Conservation (phyloP, 2,797 vertebrate genomes). For the Lepidocolaptes lacrymiger region DNA sequence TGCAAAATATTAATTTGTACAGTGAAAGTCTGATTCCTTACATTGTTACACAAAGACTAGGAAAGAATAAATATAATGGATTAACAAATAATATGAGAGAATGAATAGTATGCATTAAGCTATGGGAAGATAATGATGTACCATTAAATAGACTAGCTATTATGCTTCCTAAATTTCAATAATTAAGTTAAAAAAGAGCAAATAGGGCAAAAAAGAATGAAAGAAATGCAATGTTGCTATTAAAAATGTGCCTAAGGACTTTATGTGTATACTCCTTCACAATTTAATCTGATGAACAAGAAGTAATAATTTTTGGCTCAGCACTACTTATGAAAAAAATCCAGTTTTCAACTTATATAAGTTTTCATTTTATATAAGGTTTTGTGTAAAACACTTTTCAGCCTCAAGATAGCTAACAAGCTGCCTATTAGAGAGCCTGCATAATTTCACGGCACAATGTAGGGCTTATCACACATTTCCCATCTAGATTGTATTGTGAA, state of each 20-base stretch:
- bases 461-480: conserved; percentile 37
- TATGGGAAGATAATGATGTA: conserved; percentile 50
- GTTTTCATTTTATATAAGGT: neutral
- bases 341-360: neutral
- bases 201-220: conserved; percentile 32
- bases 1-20: conserved; percentile 9
- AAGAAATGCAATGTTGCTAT: conserved; percentile 38
- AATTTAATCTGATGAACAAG: conserved; percentile 60
- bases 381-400: conserved; percentile 38
- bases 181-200: conserved; percentile 28
- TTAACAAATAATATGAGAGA: conserved; percentile 44
- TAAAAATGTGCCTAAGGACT: conserved; percentile 27
- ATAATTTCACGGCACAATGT: conserved; percentile 42
- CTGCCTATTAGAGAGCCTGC: conserved; percentile 31
- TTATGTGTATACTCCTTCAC: neutral
- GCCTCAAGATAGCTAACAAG: conserved; percentile 8
- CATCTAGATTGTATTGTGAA: conserved; percentile 26
- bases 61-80: conserved; percentile 41
- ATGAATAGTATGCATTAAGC: conserved; percentile 34
- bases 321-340: neutral
- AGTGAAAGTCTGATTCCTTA: conserved; percentile 43
- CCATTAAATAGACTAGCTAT: conserved; percentile 49
- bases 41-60: neutral
- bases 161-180: conserved; percentile 58
- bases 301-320: conserved; percentile 37